Percentiles rank a stretch among this genome's conserved stretches.
These are phyloP conservation scores for Trichonephila clavata DNA, from an alignment of 1,140 invertebrate species.

Conservation along the genomic window DNA sequence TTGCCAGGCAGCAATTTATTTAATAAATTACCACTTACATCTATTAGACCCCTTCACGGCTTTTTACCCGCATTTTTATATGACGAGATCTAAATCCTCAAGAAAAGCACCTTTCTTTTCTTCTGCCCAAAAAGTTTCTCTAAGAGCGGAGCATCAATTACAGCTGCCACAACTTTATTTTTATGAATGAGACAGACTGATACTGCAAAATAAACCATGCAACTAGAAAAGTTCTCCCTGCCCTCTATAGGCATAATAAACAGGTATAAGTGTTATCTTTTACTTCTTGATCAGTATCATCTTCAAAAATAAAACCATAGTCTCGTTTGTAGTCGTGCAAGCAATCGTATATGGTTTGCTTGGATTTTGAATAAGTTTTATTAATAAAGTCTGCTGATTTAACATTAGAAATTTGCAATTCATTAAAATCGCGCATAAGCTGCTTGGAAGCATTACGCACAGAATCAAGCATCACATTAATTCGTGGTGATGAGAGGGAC, in stretches of 20 bases:
- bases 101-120: slow-evolving; percentile 40
- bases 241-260: background rate
- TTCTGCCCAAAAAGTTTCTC: slow-evolving; percentile 46
- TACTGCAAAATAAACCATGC: slow-evolving; percentile 44
- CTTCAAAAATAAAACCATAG: background rate
- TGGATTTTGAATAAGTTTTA: slow-evolving; percentile 26
- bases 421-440: slow-evolving; percentile 18
- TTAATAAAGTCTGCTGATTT: slow-evolving; percentile 3
- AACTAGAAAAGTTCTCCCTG: slow-evolving; percentile 24
- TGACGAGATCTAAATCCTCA: slow-evolving; percentile 43
- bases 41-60: slow-evolving; percentile 15
- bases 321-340: slow-evolving; percentile 13
- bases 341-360: slow-evolving; percentile 22
- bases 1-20: slow-evolving; percentile 15
- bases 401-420: slow-evolving; percentile 26
- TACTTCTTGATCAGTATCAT: slow-evolving; percentile 1
- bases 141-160: slow-evolving; percentile 46
- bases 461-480: slow-evolving; percentile 24
- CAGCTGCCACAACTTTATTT: slow-evolving; percentile 43
- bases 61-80: slow-evolving; percentile 25
- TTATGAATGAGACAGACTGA: slow-evolving; percentile 46
- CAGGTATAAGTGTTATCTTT: background rate
- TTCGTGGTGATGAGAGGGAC: background rate
- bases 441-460: background rate
- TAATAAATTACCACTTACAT: slow-evolving; percentile 17